Conservation (phyloP, 1,140 invertebrate genomes). For the Drosophila pseudoobscura region DNA sequence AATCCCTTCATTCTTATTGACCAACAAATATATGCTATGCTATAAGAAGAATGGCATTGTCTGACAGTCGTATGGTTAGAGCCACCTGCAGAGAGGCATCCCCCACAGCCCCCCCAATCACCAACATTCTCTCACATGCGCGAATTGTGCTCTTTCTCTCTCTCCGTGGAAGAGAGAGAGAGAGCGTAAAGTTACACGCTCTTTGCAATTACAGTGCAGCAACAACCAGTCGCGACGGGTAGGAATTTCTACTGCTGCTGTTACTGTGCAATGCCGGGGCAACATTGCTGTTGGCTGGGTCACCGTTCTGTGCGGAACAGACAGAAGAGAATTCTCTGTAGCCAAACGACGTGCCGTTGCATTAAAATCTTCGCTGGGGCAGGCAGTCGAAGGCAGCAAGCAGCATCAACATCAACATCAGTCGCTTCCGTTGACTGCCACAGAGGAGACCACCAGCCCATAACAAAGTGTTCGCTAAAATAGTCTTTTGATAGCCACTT, state of each 20-base stretch:
- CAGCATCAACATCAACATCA: conserved; percentile 62
- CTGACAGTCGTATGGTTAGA: conserved; percentile 33
- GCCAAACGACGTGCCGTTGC: conserved; percentile 38
- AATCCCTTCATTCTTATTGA: conserved; percentile 42
- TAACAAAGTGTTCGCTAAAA: conserved; percentile 43
- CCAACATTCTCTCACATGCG: not conserved
- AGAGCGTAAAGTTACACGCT: no score
- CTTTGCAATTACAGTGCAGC: no score
- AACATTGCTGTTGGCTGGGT: conserved; percentile 16
- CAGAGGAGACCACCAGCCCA: conserved; percentile 23
- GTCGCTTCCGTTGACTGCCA: conserved; percentile 61
- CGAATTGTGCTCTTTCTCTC: conserved; percentile 5
- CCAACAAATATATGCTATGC: conserved; percentile 50
- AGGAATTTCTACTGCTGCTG: conserved; percentile 1
- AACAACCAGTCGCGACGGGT: no score
- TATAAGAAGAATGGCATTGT: conserved; percentile 31
- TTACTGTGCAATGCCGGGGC: conserved; percentile 13
- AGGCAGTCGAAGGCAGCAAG: conserved; percentile 21
- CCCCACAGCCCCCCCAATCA: not conserved
- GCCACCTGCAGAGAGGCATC: conserved; percentile 31
- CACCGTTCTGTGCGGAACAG: not conserved
- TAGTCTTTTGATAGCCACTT: conserved; percentile 39
- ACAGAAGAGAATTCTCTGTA: conserved; percentile 8
- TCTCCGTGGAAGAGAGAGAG: not conserved
- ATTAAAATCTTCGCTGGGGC: conserved; percentile 44